A percentile compares a stretch with the other conserved stretches of the same genome.
Evolutionary conservation across 53 echinoderm and acorn worm genomes (phyloP).

Genomic region (Paracentrotus lividus): DNA sequence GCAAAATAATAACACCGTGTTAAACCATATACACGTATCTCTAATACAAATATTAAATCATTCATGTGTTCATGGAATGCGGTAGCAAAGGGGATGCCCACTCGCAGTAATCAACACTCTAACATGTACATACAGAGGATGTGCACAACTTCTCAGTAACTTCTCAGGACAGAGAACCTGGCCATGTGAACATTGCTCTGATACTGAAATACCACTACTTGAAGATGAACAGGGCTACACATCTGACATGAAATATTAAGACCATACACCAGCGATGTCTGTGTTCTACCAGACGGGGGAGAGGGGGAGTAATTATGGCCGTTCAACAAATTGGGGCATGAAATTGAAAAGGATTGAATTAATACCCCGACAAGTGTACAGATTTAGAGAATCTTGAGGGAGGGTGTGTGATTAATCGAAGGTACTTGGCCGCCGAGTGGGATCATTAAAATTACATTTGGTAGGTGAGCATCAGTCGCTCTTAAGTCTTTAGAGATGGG

Average conservation of each 20-base stretch:
- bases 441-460: conserved; percentile 40
- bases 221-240: conserved; percentile 10
- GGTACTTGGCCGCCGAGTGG: not conserved
- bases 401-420: conserved; percentile 25
- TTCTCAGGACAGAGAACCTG: not conserved
- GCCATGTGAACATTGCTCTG: conserved; percentile 1
- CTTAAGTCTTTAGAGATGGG: not conserved
- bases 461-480: conserved; percentile 31
- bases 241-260: conserved; percentile 5
- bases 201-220: conserved; percentile 39
- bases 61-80: not conserved
- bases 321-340: conserved; percentile 53
- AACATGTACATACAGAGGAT: not conserved
- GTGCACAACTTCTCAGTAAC: not conserved
- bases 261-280: not conserved
- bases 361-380: conserved; percentile 46
- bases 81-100: not conserved
- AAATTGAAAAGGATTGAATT: conserved; percentile 57
- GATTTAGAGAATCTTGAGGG: conserved; percentile 31
- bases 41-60: no score
- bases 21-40: no score
- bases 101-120: not conserved
- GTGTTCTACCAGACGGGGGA: not conserved
- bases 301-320: not conserved
- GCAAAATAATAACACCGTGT: no score